phyloP scores from a whole-genome alignment of 1,140 invertebrate genomes.

The Heterodera carotae region DNA sequence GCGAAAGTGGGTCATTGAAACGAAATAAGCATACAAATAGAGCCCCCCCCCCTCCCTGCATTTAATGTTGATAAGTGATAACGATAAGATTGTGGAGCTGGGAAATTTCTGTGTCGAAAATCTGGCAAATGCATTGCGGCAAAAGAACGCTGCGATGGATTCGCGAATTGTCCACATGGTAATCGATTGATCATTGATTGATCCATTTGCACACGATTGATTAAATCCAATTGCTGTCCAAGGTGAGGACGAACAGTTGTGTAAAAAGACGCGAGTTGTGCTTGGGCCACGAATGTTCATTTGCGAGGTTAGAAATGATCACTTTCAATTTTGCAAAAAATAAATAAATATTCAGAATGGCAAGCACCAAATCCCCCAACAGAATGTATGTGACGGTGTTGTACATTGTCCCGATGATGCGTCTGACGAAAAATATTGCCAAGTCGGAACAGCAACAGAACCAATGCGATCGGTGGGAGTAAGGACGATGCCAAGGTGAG shows the following conservation, averaged over 20 bases:
- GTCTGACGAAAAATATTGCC: constrained; percentile 74
- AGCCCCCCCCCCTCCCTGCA: too few species aligned
- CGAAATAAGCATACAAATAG: background rate
- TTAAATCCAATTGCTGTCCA: background rate
- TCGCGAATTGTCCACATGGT: constrained; percentile 55
- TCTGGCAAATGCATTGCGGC: constrained; percentile 58
- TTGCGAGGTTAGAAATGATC: too few species aligned
- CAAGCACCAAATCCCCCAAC: constrained; percentile 71
- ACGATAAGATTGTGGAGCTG: constrained; percentile 58
- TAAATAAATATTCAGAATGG: constrained; percentile 22
- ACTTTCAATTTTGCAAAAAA: constrained; percentile 30
- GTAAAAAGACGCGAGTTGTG: constrained; percentile 42
- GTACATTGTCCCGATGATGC: constrained; percentile 74
- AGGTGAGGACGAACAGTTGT: constrained; percentile 61
- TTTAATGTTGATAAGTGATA: too few species aligned
- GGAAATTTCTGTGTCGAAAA: constrained; percentile 59
- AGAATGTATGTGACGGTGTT: constrained; percentile 78
- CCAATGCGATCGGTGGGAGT: constrained; percentile 17
- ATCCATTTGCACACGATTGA: background rate
- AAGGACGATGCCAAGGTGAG: background rate
- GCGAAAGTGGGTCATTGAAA: constrained; percentile 47
- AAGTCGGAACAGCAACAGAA: constrained; percentile 3
- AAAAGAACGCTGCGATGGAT: constrained; percentile 58
- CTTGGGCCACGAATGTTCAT: constrained; percentile 31
- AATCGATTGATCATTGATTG: constrained; percentile 9